These are phyloP conservation scores for Poeciliopsis presidionis DNA, from an alignment of 2,797 vertebrate species.

Conservation along the genomic window DNA sequence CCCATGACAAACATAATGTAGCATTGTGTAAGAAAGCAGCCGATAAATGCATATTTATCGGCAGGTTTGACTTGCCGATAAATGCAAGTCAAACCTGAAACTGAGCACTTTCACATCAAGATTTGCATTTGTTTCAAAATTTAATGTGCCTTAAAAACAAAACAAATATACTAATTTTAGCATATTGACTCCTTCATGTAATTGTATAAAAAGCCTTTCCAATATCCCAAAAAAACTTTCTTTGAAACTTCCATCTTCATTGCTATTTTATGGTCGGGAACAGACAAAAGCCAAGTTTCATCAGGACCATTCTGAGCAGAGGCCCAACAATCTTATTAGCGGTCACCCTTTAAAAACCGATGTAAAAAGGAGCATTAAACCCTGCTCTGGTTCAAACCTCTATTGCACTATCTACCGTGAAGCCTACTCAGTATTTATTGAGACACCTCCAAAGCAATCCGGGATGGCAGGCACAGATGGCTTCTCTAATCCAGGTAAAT, in stretches of 20 bases:
- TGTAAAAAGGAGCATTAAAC: slow-evolving; percentile 67
- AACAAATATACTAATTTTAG: neutral
- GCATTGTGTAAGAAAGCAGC: neutral
- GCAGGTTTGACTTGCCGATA: no score
- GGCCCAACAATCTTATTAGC: slow-evolving; percentile 45
- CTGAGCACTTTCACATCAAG: neutral
- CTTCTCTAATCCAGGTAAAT: slow-evolving; percentile 84
- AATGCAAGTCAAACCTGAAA: neutral
- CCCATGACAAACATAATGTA: neutral
- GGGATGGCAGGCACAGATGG: slow-evolving; percentile 81
- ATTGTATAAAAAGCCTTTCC: neutral
- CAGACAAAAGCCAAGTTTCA: slow-evolving; percentile 19
- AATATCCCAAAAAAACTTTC: neutral
- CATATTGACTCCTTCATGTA: neutral
- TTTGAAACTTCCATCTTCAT: neutral
- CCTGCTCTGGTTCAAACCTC: slow-evolving; percentile 48
- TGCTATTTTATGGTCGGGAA: slow-evolving; percentile 5
- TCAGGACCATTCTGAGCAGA: slow-evolving; percentile 28
- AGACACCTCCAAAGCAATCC: slow-evolving; percentile 80
- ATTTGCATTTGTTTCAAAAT: neutral
- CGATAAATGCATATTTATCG: neutral
- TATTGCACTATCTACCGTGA: slow-evolving; percentile 48
- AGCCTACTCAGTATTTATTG: slow-evolving; percentile 80
- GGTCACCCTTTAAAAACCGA: slow-evolving; percentile 56
- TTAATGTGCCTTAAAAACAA: neutral